These are phyloP conservation scores for Agelas oroides DNA, from an alignment of 37 sponge, comb jelly and placozoan genomes.

Conservation along the genomic window DNA sequence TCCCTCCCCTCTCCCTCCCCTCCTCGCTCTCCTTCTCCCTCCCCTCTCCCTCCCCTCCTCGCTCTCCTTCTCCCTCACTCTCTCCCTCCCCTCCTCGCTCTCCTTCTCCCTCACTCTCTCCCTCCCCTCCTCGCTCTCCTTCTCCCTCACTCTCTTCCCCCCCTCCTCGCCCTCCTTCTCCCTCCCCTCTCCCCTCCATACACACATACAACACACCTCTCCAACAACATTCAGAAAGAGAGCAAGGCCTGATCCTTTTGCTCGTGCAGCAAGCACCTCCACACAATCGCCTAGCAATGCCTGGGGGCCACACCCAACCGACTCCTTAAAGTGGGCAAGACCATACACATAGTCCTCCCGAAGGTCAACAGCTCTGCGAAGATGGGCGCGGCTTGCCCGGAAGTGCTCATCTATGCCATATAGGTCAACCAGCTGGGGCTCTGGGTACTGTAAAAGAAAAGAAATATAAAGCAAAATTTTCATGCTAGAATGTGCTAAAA, in stretches of 20 bases:
- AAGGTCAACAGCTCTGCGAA: constrained; percentile 7
- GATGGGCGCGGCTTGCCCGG: not conserved
- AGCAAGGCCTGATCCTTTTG: not conserved
- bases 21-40: no score
- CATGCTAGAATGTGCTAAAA: not conserved
- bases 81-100: no score
- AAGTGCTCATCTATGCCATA: not conserved
- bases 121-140: no score
- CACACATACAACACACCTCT: no score
- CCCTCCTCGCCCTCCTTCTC: no score
- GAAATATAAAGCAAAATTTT: not conserved
- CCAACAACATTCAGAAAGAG: constrained; percentile 4
- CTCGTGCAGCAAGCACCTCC: not conserved
- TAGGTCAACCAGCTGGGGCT: not conserved
- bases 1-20: no score
- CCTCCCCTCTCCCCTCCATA: no score
- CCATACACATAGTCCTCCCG: constrained; percentile 30
- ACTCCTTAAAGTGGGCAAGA: constrained; percentile 14
- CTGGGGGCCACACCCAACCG: constrained; percentile 5
- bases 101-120: no score
- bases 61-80: no score
- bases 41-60: no score
- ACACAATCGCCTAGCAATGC: constrained; percentile 3
- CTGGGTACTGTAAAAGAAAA: constrained; percentile 18
- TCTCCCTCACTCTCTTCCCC: no score